phyloP scores from a whole-genome alignment of 2,113 vertebrate genomes.

The Orycteropus afer region DNA sequence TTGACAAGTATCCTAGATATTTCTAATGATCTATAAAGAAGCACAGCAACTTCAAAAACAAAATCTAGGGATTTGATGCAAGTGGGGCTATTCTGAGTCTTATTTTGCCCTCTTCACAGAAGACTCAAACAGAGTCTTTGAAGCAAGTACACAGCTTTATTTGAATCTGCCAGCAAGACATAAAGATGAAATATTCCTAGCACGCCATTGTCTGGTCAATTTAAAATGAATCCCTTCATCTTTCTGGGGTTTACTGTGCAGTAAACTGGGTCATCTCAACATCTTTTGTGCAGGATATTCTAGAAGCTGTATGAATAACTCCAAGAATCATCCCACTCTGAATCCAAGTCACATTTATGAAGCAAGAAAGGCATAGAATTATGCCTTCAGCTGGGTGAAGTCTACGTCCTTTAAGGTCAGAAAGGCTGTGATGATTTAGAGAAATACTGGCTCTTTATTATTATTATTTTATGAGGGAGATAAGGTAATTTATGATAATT shows the following conservation, averaged over 20 bases:
- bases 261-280: not conserved
- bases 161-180: not conserved
- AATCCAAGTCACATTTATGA: not conserved
- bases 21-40: not conserved
- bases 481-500: not conserved
- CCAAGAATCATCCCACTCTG: not conserved
- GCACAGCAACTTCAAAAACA: not conserved
- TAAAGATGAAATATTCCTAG: not conserved
- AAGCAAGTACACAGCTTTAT: not conserved
- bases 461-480: not conserved
- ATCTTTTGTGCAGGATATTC: not conserved
- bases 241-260: not conserved
- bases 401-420: not conserved
- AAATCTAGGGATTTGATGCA: not conserved
- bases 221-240: not conserved
- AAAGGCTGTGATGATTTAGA: not conserved
- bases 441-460: not conserved
- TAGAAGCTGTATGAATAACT: not conserved
- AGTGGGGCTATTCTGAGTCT: not conserved
- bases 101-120: not conserved
- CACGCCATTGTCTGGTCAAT: not conserved
- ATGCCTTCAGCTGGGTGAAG: not conserved
- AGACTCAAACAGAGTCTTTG: not conserved
- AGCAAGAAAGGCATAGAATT: not conserved
- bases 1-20: not conserved